Evolutionary conservation across 2,797 vertebrate species (phyloP), one percentile per base, ranked within the genome.

Genomic region (Crax fasciolata): DNA sequence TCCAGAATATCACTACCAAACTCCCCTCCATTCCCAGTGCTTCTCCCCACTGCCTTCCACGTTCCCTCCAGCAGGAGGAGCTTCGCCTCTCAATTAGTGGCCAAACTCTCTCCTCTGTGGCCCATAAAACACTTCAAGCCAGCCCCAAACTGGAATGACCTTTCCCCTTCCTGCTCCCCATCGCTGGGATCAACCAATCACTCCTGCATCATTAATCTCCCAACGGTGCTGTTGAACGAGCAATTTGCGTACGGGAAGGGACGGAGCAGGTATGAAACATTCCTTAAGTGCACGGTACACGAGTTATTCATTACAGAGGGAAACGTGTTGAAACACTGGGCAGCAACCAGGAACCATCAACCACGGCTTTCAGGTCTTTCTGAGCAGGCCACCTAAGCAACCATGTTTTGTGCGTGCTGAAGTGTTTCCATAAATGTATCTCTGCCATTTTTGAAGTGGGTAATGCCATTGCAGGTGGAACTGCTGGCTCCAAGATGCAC

Each of bases 181-280:
- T 20, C 6, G 18, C 17, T 91, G 87, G 91, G 78, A 94, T 93
- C 76, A 94, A 87, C 95, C 94, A 94, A 87, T 96, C 74, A 96
- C 71, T 77, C 84, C 94, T 95, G 67, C 93, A 94, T 88, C 91
- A 94, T 93, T 93, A 85, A 95, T 97, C 97, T 98, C 97, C 94
- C 97, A 97, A 98, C 97, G 96, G 97, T 73, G 97, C 97, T 97
- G 96, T 17, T 89, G 87, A 95, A 96, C 27, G 95, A 96, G 89
- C 85, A 87, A 90, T 94, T 91, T 94, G 94, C 65, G 88, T 46
- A 61, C 75, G 66, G 68, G 52, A 90, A 87, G 67, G 30, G 82
- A 89, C 3, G 2, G 71, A 70, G 81, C 83, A 81, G 84, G 85
- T 67, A 92, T 79, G 35, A 94, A 95, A 89, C 67, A 87, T 94